These are phyloP conservation scores for Diarsia mendica DNA, from an alignment of 2,888 invertebrate species.

Conservation along the genomic window DNA sequence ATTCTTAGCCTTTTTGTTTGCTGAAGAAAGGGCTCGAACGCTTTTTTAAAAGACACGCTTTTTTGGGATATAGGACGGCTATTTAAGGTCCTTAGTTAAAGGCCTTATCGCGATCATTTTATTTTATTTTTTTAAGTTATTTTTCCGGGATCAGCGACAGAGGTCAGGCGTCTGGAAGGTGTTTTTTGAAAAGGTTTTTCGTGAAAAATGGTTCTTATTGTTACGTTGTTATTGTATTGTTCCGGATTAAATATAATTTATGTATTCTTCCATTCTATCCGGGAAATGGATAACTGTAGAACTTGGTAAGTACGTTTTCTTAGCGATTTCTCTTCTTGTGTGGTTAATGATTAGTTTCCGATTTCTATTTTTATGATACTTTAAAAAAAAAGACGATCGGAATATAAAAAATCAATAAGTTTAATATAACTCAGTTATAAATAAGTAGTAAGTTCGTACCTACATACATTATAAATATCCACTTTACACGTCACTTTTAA, in stretches of 20 bases:
- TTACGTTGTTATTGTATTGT: not conserved
- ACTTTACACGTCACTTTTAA: not conserved
- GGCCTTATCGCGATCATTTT: slow-evolving; percentile 50
- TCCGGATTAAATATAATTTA: not conserved
- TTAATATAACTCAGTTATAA: too few relatives aligned
- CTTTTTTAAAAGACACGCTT: slow-evolving; percentile 57
- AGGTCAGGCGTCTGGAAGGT: slow-evolving; percentile 3
- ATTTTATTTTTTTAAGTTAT: slow-evolving; percentile 32
- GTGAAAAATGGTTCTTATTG: not conserved
- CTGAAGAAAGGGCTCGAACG: slow-evolving; percentile 58
- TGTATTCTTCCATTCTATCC: not conserved
- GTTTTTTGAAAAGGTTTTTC: slow-evolving; percentile 1
- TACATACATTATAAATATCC: not conserved
- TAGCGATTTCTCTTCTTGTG: not conserved
- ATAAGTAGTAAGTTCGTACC: too few relatives aligned
- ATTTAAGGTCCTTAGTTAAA: slow-evolving; percentile 54
- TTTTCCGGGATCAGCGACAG: slow-evolving; percentile 20
- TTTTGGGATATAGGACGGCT: slow-evolving; percentile 50
- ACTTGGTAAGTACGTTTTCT: not conserved
- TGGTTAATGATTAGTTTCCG: not conserved
- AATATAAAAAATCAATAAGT: too few relatives aligned
- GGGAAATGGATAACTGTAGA: not conserved
- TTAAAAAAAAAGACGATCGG: too few relatives aligned
- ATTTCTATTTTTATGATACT: not conserved
- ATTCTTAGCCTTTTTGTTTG: slow-evolving; percentile 70